Conservation (phyloP, 2,888 invertebrate genomes). For the Drosophila multiciliata region DNA sequence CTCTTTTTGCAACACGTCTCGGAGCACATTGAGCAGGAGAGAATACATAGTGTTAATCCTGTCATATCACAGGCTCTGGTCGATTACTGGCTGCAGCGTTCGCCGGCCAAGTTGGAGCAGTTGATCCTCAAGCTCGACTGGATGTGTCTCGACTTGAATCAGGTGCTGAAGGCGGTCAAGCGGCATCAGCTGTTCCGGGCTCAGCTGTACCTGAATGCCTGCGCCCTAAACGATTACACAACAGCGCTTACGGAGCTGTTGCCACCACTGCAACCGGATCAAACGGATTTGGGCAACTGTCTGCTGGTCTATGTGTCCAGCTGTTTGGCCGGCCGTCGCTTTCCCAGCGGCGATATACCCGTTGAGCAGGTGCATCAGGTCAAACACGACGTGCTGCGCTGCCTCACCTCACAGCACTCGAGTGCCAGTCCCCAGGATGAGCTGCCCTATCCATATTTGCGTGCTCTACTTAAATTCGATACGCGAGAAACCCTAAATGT, state of each 20-base stretch:
- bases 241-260: conserved; percentile 90
- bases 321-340: conserved; percentile 94
- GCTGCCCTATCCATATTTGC: conserved; percentile 89
- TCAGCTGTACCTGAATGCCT: conserved; percentile 90
- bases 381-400: conserved; percentile 90
- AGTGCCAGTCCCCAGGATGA: conserved; percentile 87
- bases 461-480: conserved; percentile 92
- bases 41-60: conserved; percentile 88
- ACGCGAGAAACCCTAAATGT: conserved; percentile 94
- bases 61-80: conserved; percentile 90
- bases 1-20: conserved; percentile 90
- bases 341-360: conserved; percentile 91
- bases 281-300: conserved; percentile 90
- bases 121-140: conserved; percentile 91
- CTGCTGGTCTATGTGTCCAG: conserved; percentile 94
- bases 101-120: conserved; percentile 88
- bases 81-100: conserved; percentile 88
- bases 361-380: conserved; percentile 88
- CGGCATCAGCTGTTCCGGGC: conserved; percentile 83
- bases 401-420: conserved; percentile 89
- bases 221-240: conserved; percentile 90
- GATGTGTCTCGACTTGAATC: conserved; percentile 91
- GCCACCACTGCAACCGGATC: conserved; percentile 85
- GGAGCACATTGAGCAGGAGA: conserved; percentile 89
- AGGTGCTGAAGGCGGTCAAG: conserved; percentile 85